Base-by-base conservation (phyloP, 1,140 invertebrate genomes). In the Manduca sexta region DNA sequence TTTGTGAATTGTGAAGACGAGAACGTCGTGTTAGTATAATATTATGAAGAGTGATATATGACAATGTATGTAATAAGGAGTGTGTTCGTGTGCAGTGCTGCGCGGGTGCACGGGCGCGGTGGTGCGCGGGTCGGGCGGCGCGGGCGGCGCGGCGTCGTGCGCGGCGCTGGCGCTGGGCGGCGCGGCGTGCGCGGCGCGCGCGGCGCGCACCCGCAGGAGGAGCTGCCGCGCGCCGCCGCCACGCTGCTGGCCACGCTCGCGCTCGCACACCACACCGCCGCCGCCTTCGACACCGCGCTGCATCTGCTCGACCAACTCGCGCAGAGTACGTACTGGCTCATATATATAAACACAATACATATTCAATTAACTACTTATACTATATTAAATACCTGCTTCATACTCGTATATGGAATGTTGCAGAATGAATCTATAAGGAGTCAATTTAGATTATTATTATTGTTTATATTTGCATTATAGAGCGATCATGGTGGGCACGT, bases 401-500 rank as follows among this genome's bases (percentile, higher is more conserved):
- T 21, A 7, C 7, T 3, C 7, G 21, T 21, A 21, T 21, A 86
- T 88, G 0, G 60, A 87, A 13, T 18, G 15, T 31, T 11, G 34
- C n/a, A 13, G n/a, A n/a, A n/a, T n/a, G n/a, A n/a, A n/a, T n/a
- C n/a, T n/a, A n/a, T n/a, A n/a, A n/a, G n/a, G n/a, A n/a, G n/a
- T n/a, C n/a, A n/a, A n/a, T n/a, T n/a, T n/a, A n/a, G n/a, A n/a
- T n/a, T n/a, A n/a, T n/a, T n/a, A n/a, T n/a, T n/a, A n/a, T n/a
- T n/a, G n/a, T n/a, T n/a, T n/a, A 39, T 12, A 15, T 2, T 8
- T 48, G 11, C 26, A 12, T 4, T 29, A n/a, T 30, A 53, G 60
- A 50, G 41, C 84, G 87, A 4, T 95, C 93, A 3, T 97, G 95
- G 95, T 94, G 92, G 56, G 91, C 93, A 0, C 86, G 94, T 38